Percentiles rank a stretch among this genome's conserved stretches.
phyloP scores from a whole-genome alignment of 30 jellyfish, hydroid and myxozoan species.

The Sanderia malayensis region DNA sequence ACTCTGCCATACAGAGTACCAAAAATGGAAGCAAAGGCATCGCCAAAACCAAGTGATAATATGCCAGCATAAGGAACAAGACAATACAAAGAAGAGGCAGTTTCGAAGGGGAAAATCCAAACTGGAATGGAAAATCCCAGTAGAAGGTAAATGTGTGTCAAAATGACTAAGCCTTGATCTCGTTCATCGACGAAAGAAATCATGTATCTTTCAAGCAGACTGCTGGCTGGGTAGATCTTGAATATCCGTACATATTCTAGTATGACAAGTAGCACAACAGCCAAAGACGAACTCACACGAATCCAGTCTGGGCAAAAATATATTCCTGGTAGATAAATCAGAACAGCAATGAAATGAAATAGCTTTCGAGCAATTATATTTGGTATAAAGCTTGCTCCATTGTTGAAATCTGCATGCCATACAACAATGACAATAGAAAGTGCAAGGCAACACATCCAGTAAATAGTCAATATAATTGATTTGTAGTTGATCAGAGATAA shows the following conservation, averaged over 20 bases:
- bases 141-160: constrained; percentile 76
- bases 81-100: neutral
- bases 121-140: constrained; percentile 79
- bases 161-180: constrained; percentile 70
- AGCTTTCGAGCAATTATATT: constrained; percentile 64
- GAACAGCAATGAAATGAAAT: constrained; percentile 74
- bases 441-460: constrained; percentile 45
- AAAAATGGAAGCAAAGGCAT: constrained; percentile 85
- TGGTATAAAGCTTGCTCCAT: constrained; percentile 19
- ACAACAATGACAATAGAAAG: constrained; percentile 51
- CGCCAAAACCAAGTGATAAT: constrained; percentile 88
- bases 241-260: constrained; percentile 59
- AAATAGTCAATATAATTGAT: constrained; percentile 7
- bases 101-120: constrained; percentile 54
- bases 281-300: constrained; percentile 44
- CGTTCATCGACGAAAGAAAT: constrained; percentile 67
- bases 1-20: constrained; percentile 67
- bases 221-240: constrained; percentile 47
- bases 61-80: constrained; percentile 75
- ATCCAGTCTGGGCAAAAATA: constrained; percentile 37
- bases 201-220: constrained; percentile 46
- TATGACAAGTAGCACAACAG: constrained; percentile 38
- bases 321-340: constrained; percentile 62
- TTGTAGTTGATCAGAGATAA: neutral
- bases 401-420: constrained; percentile 49